These are phyloP conservation scores for Andrena praecox DNA, from an alignment of 2,888 invertebrate genomes.

Conservation along the genomic window DNA sequence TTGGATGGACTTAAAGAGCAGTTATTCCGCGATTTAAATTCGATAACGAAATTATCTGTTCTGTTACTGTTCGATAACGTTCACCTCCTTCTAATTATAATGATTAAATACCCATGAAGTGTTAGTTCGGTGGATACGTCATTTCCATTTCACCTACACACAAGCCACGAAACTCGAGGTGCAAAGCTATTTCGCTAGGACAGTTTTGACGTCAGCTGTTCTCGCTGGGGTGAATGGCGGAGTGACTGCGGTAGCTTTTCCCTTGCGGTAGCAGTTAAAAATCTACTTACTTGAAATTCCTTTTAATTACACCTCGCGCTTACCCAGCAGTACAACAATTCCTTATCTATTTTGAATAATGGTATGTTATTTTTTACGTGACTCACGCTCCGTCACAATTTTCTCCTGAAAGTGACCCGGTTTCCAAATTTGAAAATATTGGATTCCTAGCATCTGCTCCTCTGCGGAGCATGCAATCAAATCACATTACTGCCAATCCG, in stretches of 20 bases:
- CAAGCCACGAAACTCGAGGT: neutral
- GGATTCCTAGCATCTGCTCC: too few relatives aligned
- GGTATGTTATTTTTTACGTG: too few relatives aligned
- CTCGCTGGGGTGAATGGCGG: neutral
- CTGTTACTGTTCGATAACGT: too few relatives aligned
- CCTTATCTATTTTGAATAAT: too few relatives aligned
- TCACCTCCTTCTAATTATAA: neutral
- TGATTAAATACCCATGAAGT: neutral
- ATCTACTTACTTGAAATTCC: neutral
- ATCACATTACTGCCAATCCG: conserved; percentile 16
- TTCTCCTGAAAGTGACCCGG: too few relatives aligned
- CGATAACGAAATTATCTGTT: too few relatives aligned
- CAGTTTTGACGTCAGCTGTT: neutral
- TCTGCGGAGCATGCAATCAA: neutral
- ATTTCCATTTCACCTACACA: neutral
- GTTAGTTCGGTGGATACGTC: neutral
- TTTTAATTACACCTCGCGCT: neutral
- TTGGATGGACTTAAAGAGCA: too few relatives aligned
- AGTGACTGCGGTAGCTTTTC: neutral
- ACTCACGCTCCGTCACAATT: too few relatives aligned
- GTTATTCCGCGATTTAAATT: too few relatives aligned
- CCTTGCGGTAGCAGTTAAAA: neutral
- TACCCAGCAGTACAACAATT: neutral
- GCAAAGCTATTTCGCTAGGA: neutral
- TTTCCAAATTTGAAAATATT: too few relatives aligned